Evolutionary conservation across 2,797 vertebrate genomes (phyloP).

Genomic region (Tenualosa thibaudeaui): DNA sequence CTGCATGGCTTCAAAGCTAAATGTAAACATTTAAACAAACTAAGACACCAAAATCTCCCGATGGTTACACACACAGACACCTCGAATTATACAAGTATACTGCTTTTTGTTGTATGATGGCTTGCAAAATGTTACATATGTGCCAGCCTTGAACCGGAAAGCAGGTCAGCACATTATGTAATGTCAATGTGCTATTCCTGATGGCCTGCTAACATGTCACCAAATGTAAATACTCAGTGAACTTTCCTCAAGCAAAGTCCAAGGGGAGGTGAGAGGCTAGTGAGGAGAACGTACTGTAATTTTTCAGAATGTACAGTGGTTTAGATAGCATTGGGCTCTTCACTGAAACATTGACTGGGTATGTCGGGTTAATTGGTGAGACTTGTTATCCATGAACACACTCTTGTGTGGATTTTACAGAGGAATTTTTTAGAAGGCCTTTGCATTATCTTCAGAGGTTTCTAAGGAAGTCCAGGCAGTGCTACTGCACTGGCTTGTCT

Average conservation of each 20-base stretch:
- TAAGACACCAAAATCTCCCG: background rate
- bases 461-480: background rate
- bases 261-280: slow-evolving; percentile 2
- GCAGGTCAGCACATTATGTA: background rate
- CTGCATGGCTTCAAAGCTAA: background rate
- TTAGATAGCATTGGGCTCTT: background rate
- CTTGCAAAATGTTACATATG: background rate
- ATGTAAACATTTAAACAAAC: background rate
- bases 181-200: background rate
- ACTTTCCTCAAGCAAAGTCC: slow-evolving; percentile 18
- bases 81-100: background rate
- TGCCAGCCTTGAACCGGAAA: background rate
- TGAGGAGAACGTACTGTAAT: background rate
- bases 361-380: slow-evolving; percentile 2
- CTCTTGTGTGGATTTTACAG: background rate
- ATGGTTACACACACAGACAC: background rate
- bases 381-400: background rate
- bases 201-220: background rate
- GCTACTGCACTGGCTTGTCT: background rate
- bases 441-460: background rate
- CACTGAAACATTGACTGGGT: slow-evolving; percentile 19
- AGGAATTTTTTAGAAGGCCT: background rate
- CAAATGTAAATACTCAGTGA: slow-evolving; percentile 16
- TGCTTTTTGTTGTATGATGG: background rate
- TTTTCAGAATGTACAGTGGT: background rate